Conservation (phyloP, 2,797 vertebrate genomes). For the Onychomys leucogaster region DNA sequence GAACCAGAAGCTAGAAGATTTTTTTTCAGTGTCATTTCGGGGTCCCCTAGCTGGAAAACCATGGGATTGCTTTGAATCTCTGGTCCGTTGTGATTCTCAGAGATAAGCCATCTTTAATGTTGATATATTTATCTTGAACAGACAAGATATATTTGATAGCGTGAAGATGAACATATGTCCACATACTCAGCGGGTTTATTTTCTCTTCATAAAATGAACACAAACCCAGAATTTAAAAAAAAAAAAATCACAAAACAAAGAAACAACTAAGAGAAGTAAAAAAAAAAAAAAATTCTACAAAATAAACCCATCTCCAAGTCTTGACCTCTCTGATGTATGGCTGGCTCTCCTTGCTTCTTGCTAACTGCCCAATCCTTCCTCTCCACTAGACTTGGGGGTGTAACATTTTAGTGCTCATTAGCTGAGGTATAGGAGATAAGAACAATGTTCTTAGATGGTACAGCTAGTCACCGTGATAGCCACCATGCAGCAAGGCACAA, state of each 20-base stretch:
- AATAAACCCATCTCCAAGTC: not conserved
- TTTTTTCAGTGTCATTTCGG: not conserved
- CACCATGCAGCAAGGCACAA: not conserved
- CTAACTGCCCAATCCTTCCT: not conserved
- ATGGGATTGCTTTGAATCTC: not conserved
- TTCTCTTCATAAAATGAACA: not conserved
- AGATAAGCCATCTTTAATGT: not conserved
- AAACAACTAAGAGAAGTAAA: not conserved
- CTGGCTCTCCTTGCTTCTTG: not conserved
- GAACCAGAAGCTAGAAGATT: not conserved
- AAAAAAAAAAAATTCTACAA: not conserved
- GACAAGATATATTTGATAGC: constrained; percentile 21
- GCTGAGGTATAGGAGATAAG: not conserved
- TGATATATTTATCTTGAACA: not conserved
- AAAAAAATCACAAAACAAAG: not conserved
- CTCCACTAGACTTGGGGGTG: not conserved
- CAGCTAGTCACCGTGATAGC: not conserved
- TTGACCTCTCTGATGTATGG: not conserved
- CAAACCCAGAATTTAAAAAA: not conserved
- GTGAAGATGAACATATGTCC: not conserved
- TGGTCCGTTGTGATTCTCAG: not conserved
- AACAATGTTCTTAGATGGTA: not conserved
- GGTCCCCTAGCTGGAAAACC: not conserved
- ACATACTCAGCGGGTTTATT: not conserved
- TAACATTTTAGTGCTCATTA: not conserved